Evolutionary conservation across 2,113 vertebrate genomes (phyloP).

Genomic region (Silurus glanis): DNA sequence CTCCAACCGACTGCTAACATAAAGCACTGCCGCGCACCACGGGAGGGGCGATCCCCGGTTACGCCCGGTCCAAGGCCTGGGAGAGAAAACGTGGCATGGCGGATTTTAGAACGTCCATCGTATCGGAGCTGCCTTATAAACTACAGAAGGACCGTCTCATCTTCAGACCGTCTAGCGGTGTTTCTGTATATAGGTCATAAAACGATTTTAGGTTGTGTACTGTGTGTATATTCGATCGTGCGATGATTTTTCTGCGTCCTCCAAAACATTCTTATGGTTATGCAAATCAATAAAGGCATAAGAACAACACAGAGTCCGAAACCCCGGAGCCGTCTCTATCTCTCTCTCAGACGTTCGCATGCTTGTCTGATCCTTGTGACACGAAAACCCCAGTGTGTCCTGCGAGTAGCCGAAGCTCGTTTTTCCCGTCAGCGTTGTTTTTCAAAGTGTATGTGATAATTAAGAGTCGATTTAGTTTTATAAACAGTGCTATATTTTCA

Average conservation of each 20-base stretch:
- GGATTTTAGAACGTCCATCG: constrained; percentile 18
- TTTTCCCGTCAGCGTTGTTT: constrained; percentile 34
- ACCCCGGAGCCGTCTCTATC: constrained; percentile 8
- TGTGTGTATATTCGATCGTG: constrained; percentile 60
- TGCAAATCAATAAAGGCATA: constrained; percentile 52
- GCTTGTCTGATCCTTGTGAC: not conserved
- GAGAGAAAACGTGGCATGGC: not conserved
- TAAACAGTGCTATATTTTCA: constrained; percentile 44
- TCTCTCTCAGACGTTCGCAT: constrained; percentile 17
- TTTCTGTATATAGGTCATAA: constrained; percentile 47
- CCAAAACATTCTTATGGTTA: constrained; percentile 36
- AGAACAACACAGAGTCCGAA: constrained; percentile 38
- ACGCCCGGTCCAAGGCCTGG: no score
- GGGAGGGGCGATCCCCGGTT: constrained; percentile 11
- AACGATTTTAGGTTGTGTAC: constrained; percentile 52
- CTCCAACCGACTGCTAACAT: constrained; percentile 3
- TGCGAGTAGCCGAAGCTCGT: constrained; percentile 14
- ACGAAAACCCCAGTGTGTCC: constrained; percentile 1
- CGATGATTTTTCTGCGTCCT: constrained; percentile 34
- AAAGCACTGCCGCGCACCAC: constrained; percentile 41
- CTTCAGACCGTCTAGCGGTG: constrained; percentile 48
- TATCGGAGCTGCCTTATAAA: constrained; percentile 34
- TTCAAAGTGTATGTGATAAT: not conserved
- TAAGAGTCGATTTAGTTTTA: constrained; percentile 30
- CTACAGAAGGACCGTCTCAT: constrained; percentile 3